A percentile compares a stretch with the other conserved stretches of the same genome.
Evolutionary conservation across 2,888 invertebrate species (phyloP).

Genomic region (Masnerella sp.): DNA sequence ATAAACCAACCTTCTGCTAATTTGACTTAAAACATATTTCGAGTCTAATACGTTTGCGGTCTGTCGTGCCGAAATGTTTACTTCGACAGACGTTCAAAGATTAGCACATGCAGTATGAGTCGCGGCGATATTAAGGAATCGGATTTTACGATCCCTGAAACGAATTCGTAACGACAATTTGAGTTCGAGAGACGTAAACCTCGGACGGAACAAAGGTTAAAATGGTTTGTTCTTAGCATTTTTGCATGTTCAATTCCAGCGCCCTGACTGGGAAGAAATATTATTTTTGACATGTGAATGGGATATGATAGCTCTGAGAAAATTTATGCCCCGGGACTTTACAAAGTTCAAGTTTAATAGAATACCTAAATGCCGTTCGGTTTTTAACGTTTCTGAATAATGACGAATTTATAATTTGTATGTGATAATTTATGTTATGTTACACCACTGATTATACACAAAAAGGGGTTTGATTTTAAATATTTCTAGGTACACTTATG

Average conservation of each 20-base stretch:
- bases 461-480: too few species aligned
- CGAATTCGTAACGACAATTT: slow-evolving; percentile 39
- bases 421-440: slow-evolving; percentile 30
- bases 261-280: slow-evolving; percentile 18
- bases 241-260: slow-evolving; percentile 25
- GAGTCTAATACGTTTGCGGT: too few species aligned
- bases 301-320: slow-evolving; percentile 30
- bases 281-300: slow-evolving; percentile 44
- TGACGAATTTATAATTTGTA: slow-evolving; percentile 19
- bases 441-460: too few species aligned
- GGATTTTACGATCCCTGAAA: slow-evolving; percentile 41
- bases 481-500: too few species aligned
- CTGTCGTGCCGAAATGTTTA: slow-evolving; percentile 1
- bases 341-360: slow-evolving; percentile 49
- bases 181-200: slow-evolving; percentile 31
- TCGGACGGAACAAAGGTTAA: slow-evolving; percentile 19
- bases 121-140: slow-evolving; percentile 20
- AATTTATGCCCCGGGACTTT: slow-evolving; percentile 38
- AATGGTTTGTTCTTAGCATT: slow-evolving; percentile 27
- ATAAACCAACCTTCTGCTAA: too few species aligned
- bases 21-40: too few species aligned
- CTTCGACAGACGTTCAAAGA: neutral
- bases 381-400: slow-evolving; percentile 25
- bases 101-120: neutral
- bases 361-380: slow-evolving; percentile 25